These are phyloP conservation scores for Sebastes diploproa DNA, from an alignment of 2,797 vertebrate species.

Conservation along the genomic window DNA sequence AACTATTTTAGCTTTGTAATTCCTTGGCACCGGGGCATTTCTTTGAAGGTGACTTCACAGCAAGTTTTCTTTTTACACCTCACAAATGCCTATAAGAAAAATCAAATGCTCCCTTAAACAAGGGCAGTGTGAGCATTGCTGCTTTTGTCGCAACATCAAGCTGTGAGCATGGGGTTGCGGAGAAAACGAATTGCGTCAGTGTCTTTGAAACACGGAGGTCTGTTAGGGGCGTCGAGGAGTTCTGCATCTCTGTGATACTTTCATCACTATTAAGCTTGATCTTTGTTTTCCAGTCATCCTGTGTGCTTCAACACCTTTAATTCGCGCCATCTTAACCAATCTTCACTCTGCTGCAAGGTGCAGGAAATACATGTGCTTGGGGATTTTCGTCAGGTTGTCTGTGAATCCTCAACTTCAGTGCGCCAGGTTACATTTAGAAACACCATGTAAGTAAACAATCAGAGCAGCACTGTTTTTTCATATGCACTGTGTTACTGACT, in stretches of 20 bases:
- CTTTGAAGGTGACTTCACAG: slow-evolving; percentile 86
- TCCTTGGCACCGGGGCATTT: slow-evolving; percentile 75
- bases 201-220: slow-evolving; percentile 50
- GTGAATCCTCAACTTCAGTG: not conserved
- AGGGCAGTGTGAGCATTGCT: slow-evolving; percentile 41
- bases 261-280: slow-evolving; percentile 45
- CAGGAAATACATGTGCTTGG: not conserved
- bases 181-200: slow-evolving; percentile 30
- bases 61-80: slow-evolving; percentile 74
- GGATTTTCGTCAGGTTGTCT: not conserved
- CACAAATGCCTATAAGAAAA: slow-evolving; percentile 70
- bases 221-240: slow-evolving; percentile 22
- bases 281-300: slow-evolving; percentile 29
- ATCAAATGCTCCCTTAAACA: slow-evolving; percentile 74
- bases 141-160: slow-evolving; percentile 57
- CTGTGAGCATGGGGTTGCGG: slow-evolving; percentile 28
- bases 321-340: slow-evolving; percentile 12
- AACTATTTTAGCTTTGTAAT: slow-evolving; percentile 85
- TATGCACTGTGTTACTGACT: not conserved
- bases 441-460: not conserved
- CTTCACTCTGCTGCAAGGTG: not conserved
- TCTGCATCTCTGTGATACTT: slow-evolving; percentile 30
- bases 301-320: slow-evolving; percentile 14
- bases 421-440: not conserved
- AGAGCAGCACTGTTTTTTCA: not conserved